A percentile compares a stretch with the other conserved stretches of the same genome.
These are phyloP conservation scores for Conistra vaccinii DNA, from an alignment of 2,888 invertebrate genomes.

Conservation along the genomic window DNA sequence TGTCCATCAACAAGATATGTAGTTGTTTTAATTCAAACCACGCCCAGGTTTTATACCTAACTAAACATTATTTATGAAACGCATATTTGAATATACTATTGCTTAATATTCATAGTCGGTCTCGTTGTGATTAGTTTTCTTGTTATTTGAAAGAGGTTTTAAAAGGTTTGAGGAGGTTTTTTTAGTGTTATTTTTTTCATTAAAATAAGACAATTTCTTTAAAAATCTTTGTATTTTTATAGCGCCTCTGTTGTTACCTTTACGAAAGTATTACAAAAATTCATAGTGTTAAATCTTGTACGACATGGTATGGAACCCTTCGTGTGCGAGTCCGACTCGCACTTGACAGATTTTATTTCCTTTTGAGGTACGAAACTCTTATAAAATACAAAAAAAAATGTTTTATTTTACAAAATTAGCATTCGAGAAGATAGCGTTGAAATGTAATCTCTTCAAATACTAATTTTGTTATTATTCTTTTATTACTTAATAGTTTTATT, in stretches of 20 bases:
- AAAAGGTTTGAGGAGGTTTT: no score
- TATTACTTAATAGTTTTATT: neutral
- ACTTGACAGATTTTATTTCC: no score
- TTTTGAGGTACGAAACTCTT: no score
- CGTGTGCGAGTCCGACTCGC: no score
- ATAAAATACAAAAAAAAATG: neutral
- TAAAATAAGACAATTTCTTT: no score
- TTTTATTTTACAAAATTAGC: neutral
- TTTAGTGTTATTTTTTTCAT: no score
- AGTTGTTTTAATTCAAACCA: slow-evolving; percentile 35
- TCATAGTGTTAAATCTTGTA: no score
- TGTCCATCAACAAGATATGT: slow-evolving; percentile 27
- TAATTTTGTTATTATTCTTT: neutral
- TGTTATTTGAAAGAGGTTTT: slow-evolving; percentile 7
- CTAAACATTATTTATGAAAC: slow-evolving; percentile 28
- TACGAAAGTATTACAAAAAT: no score
- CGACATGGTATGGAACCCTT: no score
- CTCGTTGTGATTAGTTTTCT: slow-evolving; percentile 10
- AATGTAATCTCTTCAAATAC: neutral
- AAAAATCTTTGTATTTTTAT: no score
- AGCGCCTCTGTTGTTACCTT: no score
- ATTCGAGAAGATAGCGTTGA: no score
- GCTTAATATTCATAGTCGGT: slow-evolving; percentile 22
- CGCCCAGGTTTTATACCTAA: slow-evolving; percentile 38
- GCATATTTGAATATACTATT: slow-evolving; percentile 38